A percentile compares a stretch with the other conserved stretches of the same genome.
phyloP scores from a whole-genome alignment of 2,113 vertebrate genomes.

The Amblyornis subalaris region DNA sequence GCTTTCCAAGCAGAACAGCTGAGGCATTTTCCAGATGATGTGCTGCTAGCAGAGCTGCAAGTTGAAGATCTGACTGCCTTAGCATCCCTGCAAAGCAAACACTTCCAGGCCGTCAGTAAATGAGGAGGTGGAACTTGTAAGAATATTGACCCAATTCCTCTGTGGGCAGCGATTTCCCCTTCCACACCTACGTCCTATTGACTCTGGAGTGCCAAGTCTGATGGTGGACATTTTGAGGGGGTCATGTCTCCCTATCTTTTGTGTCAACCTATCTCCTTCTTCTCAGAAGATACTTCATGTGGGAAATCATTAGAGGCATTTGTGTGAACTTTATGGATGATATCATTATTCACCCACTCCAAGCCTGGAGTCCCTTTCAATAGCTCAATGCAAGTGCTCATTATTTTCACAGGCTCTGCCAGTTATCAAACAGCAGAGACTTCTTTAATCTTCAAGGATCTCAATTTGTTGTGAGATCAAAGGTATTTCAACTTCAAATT shows the following conservation, averaged over 20 bases:
- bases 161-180: neutral
- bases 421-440: neutral
- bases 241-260: neutral
- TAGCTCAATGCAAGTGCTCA: neutral
- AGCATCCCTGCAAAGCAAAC: neutral
- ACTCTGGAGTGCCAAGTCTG: neutral
- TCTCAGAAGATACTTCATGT: neutral
- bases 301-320: neutral
- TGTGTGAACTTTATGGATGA: neutral
- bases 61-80: neutral
- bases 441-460: conserved; percentile 12
- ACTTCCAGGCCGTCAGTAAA: neutral
- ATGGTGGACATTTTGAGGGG: too few species aligned
- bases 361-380: neutral
- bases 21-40: neutral
- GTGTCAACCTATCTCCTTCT: neutral
- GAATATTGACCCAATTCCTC: neutral
- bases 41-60: neutral
- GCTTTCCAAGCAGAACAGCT: neutral
- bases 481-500: conserved; percentile 25
- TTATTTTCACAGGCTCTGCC: neutral
- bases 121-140: neutral
- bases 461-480: conserved; percentile 40
- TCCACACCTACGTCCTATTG: neutral
- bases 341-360: neutral